A percentile compares a stretch with the other conserved stretches of the same genome.
These are phyloP conservation scores for Phoebastria nigripes DNA, from an alignment of 2,797 vertebrate genomes.

Conservation along the genomic window DNA sequence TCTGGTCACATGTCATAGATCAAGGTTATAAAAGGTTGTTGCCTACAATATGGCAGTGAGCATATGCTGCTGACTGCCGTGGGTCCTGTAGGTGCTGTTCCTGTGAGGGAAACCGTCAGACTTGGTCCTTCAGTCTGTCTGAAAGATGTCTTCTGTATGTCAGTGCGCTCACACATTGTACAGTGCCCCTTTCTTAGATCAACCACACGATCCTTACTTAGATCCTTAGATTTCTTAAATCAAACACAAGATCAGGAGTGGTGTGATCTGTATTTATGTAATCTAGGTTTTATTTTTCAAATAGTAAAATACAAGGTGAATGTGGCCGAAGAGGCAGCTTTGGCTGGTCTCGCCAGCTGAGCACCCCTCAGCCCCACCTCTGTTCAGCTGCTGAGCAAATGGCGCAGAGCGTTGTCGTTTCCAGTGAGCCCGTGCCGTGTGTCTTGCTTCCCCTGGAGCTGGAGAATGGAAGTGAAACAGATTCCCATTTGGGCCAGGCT, in stretches of 20 bases:
- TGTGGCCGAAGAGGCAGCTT: neutral
- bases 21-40: neutral
- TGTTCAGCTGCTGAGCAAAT: neutral
- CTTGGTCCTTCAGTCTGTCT: neutral
- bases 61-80: neutral
- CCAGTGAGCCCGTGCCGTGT: neutral
- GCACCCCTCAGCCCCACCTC: neutral
- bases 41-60: neutral
- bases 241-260: neutral
- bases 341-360: neutral
- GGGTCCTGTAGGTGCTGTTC: neutral
- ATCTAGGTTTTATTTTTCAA: neutral
- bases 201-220: neutral
- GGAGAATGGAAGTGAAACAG: neutral
- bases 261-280: rapidly evolving
- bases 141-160: neutral
- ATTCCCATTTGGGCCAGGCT: neutral
- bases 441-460: neutral
- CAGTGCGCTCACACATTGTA: rapidly evolving
- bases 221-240: neutral
- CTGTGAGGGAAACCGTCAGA: neutral
- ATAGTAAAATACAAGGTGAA: neutral
- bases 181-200: neutral
- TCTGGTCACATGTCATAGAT: neutral
- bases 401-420: rapidly evolving